Evolutionary conservation across 2,888 invertebrate genomes (phyloP).

Genomic region (Pheosia tremula): DNA sequence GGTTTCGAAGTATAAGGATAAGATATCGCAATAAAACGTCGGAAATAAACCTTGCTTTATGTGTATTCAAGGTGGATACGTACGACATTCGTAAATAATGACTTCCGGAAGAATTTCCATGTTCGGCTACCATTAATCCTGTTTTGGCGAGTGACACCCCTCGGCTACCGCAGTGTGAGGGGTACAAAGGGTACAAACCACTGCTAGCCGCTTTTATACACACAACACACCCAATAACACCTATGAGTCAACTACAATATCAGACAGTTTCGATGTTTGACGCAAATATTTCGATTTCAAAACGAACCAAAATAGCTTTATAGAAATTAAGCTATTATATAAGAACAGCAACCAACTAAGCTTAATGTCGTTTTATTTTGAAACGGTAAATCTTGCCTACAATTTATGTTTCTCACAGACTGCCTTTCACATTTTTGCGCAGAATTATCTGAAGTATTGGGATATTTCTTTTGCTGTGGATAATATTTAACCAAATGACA

Average conservation of each 20-base stretch:
- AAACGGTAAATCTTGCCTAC: constrained; percentile 2
- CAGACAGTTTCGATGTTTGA: background rate
- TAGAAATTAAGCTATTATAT: background rate
- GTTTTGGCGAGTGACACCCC: constrained; percentile 53
- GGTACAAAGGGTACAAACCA: constrained; percentile 46
- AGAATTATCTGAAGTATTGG: background rate
- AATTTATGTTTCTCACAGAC: constrained; percentile 3
- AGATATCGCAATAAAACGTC: constrained; percentile 22
- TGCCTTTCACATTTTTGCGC: background rate
- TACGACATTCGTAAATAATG: constrained; percentile 51
- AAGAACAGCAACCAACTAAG: background rate
- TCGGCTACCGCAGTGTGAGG: constrained; percentile 48
- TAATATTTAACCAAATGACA: constrained; percentile 11
- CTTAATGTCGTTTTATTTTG: background rate
- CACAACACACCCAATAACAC: background rate
- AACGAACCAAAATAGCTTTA: background rate
- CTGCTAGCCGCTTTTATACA: constrained; percentile 32
- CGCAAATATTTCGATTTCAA: background rate
- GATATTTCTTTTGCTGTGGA: background rate
- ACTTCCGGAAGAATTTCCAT: constrained; percentile 60
- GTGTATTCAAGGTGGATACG: constrained; percentile 39
- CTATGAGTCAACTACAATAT: background rate
- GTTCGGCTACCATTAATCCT: constrained; percentile 58
- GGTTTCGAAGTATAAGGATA: background rate
- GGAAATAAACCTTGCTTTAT: constrained; percentile 28